phyloP scores from a whole-genome alignment of 2,797 vertebrate species.

The Paguma larvata region DNA sequence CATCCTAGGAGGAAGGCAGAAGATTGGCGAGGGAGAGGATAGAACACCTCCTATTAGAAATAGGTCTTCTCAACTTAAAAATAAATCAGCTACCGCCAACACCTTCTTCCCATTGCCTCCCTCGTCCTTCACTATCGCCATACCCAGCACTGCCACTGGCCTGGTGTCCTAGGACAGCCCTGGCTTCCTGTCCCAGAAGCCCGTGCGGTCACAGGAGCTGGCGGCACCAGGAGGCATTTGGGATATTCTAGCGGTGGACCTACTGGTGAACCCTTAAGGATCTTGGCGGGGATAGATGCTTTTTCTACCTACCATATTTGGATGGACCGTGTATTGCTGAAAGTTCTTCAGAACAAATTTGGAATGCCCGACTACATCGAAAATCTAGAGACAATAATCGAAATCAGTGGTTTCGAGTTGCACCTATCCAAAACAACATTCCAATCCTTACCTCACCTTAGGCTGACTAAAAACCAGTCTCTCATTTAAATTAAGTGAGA shows the following conservation, averaged over 20 bases:
- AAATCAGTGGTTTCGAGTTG: conserved; percentile 46
- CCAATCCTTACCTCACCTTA: background rate
- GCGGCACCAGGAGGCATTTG: background rate
- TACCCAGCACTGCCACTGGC: background rate
- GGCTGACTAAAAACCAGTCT: background rate
- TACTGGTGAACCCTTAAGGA: background rate
- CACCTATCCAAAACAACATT: background rate
- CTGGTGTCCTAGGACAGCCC: background rate
- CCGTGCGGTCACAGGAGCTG: background rate
- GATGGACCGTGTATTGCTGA: conserved; percentile 50
- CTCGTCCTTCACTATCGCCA: background rate
- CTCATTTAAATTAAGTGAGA: background rate
- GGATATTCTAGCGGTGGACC: background rate
- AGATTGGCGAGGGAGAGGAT: background rate
- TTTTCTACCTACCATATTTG: conserved; percentile 80
- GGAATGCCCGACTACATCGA: background rate
- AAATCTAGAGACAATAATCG: conserved; percentile 65
- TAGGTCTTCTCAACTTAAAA: conserved; percentile 44
- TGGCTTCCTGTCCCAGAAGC: background rate
- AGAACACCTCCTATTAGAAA: background rate
- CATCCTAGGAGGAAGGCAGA: background rate
- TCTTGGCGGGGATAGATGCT: background rate
- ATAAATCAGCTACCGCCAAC: background rate
- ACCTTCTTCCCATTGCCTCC: background rate
- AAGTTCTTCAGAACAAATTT: conserved; percentile 76